These are phyloP conservation scores for Vidua chalybeata DNA, from an alignment of 2,113 vertebrate genomes.

Conservation along the genomic window DNA sequence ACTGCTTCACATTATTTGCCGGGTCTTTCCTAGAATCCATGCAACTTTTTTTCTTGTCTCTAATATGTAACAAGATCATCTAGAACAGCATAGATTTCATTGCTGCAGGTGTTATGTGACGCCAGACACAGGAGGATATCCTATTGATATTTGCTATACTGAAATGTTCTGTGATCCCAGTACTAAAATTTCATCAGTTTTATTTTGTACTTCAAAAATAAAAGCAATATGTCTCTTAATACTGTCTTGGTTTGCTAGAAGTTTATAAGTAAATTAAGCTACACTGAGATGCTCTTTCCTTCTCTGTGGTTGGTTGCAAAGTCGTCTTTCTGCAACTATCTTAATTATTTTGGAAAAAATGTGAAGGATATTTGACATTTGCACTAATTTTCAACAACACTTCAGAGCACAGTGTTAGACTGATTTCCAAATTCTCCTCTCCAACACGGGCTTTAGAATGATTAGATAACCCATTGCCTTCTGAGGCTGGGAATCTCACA, in stretches of 20 bases:
- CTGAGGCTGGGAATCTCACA: neutral
- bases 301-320: neutral
- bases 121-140: neutral
- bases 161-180: neutral
- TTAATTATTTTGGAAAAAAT: neutral
- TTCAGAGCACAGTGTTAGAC: neutral
- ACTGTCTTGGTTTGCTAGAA: neutral
- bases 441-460: neutral
- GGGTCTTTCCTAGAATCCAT: neutral
- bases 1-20: neutral
- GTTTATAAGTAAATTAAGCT: neutral
- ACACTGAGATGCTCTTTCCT: neutral
- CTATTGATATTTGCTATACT: neutral
- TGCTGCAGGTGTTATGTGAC: neutral
- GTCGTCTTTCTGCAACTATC: neutral
- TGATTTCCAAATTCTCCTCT: neutral
- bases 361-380: neutral
- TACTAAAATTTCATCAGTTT: neutral
- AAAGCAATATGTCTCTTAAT: neutral
- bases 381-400: neutral
- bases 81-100: neutral
- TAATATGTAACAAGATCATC: neutral
- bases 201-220: neutral
- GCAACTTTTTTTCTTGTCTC: neutral
- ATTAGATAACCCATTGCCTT: neutral